Conservation (phyloP, 2,797 vertebrate genomes). For the Mormyrus hasselquistii region DNA sequence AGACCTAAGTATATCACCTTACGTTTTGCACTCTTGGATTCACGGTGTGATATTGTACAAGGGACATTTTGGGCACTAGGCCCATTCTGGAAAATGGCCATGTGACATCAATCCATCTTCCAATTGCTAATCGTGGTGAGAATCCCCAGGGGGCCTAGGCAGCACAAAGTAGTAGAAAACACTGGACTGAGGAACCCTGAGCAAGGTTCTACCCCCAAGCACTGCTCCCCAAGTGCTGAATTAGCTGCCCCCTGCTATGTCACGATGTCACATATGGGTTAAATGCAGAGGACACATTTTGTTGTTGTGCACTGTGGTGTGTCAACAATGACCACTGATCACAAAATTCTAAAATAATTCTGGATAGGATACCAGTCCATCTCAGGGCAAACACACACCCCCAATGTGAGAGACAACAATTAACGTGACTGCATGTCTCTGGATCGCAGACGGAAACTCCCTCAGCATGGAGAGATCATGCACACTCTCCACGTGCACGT, state of each 20-base stretch:
- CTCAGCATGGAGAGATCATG: not conserved
- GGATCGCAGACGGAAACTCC: not conserved
- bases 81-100: not conserved
- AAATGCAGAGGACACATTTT: not conserved
- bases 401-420: not conserved
- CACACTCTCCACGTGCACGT: not conserved
- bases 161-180: not conserved
- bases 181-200: not conserved
- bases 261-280: not conserved
- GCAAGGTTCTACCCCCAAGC: not conserved
- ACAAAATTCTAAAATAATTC: not conserved
- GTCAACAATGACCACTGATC: not conserved
- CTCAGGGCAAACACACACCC: not conserved
- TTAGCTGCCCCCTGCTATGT: not conserved
- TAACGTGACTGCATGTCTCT: not conserved
- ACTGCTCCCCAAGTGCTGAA: not conserved
- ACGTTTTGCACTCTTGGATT: not conserved
- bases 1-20: not conserved
- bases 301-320: not conserved
- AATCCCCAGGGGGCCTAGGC: not conserved
- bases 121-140: not conserved
- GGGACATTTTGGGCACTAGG: not conserved
- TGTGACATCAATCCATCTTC: constrained; percentile 1
- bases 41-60: not conserved
- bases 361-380: not conserved